Percentiles rank a stretch among this genome's conserved stretches.
phyloP scores from a whole-genome alignment of 2,888 invertebrate genomes.

The Hydriomena furcata region DNA sequence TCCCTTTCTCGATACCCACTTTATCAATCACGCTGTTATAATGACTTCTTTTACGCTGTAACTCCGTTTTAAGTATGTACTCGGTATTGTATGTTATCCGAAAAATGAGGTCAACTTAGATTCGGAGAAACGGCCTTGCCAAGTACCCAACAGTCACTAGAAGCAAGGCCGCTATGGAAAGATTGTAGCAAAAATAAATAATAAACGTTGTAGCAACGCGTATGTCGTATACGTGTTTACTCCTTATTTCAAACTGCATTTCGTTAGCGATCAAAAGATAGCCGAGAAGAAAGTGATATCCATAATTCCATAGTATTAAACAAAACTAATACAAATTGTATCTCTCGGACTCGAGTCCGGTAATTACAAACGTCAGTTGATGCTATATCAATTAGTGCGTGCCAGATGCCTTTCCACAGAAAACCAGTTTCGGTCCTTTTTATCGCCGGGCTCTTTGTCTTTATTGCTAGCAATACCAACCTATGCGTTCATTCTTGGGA shows the following conservation, averaged over 20 bases:
- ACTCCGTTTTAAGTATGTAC: constrained; percentile 37
- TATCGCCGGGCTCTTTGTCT: constrained; percentile 63
- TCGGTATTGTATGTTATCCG: constrained; percentile 44
- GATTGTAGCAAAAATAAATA: constrained; percentile 29
- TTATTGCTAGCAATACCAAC: constrained; percentile 42
- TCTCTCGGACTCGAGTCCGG: constrained; percentile 37
- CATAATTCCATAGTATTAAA: constrained; percentile 29
- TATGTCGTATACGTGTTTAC: constrained; percentile 3
- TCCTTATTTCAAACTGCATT: constrained; percentile 23
- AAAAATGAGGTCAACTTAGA: constrained; percentile 50
- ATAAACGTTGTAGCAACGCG: constrained; percentile 16
- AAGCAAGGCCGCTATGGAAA: constrained; percentile 35
- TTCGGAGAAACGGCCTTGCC: constrained; percentile 46
- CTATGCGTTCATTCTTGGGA: constrained; percentile 29
- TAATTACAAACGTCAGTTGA: constrained; percentile 66
- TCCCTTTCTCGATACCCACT: constrained; percentile 43
- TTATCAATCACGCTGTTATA: constrained; percentile 64
- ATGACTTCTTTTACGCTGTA: constrained; percentile 34
- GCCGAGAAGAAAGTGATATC: constrained; percentile 26
- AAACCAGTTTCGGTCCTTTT: constrained; percentile 75
- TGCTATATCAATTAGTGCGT: constrained; percentile 76
- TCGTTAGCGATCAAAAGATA: constrained; percentile 15
- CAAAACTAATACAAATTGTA: constrained; percentile 31
- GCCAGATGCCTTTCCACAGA: constrained; percentile 72
- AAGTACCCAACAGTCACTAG: constrained; percentile 34